A percentile compares a stretch with the other conserved stretches of the same genome.
phyloP scores from a whole-genome alignment of 2,797 vertebrate genomes.

The Sebastes matsubarae region DNA sequence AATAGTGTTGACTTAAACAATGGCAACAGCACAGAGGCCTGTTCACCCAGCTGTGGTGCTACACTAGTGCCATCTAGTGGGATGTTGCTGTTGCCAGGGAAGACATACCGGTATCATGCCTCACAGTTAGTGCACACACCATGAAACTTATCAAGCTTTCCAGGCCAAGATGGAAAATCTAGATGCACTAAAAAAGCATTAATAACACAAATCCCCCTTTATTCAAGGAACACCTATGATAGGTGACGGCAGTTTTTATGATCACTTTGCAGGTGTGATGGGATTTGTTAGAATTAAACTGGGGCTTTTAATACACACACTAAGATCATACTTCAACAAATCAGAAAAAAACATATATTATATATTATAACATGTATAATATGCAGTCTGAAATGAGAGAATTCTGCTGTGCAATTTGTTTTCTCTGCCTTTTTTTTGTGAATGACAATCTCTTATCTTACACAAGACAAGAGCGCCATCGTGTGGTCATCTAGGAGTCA shows the following conservation, averaged over 20 bases:
- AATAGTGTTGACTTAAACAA: constrained; percentile 54
- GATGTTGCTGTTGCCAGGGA: constrained; percentile 30
- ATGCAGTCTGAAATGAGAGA: background rate
- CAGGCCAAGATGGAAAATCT: background rate
- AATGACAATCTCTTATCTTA: background rate
- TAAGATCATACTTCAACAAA: background rate
- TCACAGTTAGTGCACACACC: background rate
- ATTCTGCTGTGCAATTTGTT: background rate
- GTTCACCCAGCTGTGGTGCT: constrained; percentile 33
- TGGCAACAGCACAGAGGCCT: constrained; percentile 25
- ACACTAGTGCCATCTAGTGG: constrained; percentile 83
- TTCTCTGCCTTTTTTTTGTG: background rate
- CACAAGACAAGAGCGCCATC: constrained; percentile 58
- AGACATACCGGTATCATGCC: background rate
- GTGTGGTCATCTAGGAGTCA: constrained; percentile 47
- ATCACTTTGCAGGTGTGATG: background rate
- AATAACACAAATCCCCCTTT: background rate
- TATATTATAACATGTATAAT: background rate
- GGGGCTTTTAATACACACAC: background rate
- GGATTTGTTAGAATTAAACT: background rate
- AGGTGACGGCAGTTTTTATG: background rate
- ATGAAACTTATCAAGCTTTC: background rate
- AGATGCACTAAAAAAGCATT: background rate
- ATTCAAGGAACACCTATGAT: too few relatives aligned
- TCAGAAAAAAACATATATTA: background rate